Evolutionary conservation across 2,797 vertebrate species (phyloP), one percentile per base, ranked within the genome.

Genomic region (Iguana delicatissima): DNA sequence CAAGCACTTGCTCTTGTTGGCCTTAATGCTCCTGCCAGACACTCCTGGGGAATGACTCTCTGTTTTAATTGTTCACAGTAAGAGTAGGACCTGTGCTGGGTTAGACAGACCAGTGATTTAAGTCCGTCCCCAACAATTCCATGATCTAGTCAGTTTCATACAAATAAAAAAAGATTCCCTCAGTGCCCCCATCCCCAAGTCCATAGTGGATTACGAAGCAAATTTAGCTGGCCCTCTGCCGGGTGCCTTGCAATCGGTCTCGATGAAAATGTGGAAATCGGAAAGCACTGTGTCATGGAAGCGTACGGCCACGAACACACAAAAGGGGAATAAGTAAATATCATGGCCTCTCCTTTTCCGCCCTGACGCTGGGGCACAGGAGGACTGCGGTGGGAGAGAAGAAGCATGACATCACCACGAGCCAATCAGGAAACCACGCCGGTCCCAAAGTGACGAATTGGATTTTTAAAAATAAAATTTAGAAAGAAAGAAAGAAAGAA

Each of bases 341-440:
- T 52, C 5, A 32, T n/a, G 6, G n/a, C 2, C 6, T 29, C 35
- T 67, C 26, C 2, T 26, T 64, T 14, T n/a, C 59, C 20, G 1
- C 32, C 20, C 6, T 3, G 8, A n/a, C 22, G 14, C 46, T 1
- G 2, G 64, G 73, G 91, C 90, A 87, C 50, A 57, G 74, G 80
- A 69, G 69, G 26, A 57, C 84, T 0, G 85, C 9, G 52, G 38
- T 16, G 4, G 29, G 1, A 24, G 24, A 29, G 0, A 8, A 20
- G 80, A 26, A 88, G 84, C 1, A 3, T 94, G 94, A 95, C 94
- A 92, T 93, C 95, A 95, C 88, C 89, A 57, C 2, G 46, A 92
- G 91, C 94, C 96, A 95, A 94, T 91, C 2, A 87, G 76, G 88
- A 80, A 29, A 18, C 5, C 9, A 57, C 12, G 55, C 24, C 35